Conservation (phyloP, 1,140 invertebrate species). For the Penaeus chinensis region DNA sequence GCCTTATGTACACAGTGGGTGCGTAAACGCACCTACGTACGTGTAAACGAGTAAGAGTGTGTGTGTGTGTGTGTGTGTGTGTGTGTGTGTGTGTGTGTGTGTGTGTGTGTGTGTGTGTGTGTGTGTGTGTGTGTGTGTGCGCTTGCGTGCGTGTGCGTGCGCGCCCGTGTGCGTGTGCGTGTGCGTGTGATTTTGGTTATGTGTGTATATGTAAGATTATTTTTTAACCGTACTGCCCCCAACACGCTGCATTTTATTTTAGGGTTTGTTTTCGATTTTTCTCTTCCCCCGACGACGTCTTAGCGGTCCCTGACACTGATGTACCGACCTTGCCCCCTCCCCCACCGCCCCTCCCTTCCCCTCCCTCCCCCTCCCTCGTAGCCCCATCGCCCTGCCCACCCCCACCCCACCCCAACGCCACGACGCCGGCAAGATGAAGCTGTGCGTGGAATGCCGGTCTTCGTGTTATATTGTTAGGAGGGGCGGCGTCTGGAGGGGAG, state of each 20-base stretch:
- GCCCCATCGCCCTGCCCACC: background rate
- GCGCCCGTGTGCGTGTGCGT: background rate
- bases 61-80: slow-evolving; percentile 18
- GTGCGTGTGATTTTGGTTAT: background rate
- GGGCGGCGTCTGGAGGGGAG: too few relatives aligned
- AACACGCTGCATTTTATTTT: background rate
- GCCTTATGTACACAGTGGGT: background rate
- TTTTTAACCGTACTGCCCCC: background rate
- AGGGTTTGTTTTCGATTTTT: background rate
- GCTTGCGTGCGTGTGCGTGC: background rate
- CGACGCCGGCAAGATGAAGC: too few relatives aligned
- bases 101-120: slow-evolving; percentile 20
- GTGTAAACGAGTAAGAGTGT: background rate
- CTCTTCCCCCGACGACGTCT: background rate
- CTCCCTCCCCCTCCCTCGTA: background rate
- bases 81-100: slow-evolving; percentile 10
- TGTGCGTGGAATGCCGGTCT: too few relatives aligned
- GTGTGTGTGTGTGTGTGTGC: background rate
- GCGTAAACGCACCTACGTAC: background rate
- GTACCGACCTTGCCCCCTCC: background rate
- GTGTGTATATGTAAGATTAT: background rate
- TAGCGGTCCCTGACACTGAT: slow-evolving; percentile 6
- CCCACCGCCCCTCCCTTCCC: background rate
- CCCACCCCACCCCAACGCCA: background rate
- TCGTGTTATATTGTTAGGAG: too few relatives aligned